Conservation (phyloP, 2,888 invertebrate species). For the Caenorhabditis uteleia region DNA sequence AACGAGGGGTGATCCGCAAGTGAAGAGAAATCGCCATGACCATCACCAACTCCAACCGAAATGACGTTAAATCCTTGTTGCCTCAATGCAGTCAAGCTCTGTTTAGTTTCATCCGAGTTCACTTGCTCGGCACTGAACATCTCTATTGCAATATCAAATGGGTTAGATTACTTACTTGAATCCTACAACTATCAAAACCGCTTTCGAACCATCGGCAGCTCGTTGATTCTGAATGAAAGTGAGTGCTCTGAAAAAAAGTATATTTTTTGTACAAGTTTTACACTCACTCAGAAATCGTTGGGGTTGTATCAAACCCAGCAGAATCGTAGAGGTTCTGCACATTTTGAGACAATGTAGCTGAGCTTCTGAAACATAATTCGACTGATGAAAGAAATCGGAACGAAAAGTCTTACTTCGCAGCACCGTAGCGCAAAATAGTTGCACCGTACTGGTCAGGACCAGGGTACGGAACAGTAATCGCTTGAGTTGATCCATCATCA, state of each 20-base stretch:
- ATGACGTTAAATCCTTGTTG: slow-evolving; percentile 9
- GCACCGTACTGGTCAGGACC: slow-evolving; percentile 2
- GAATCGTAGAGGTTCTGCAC: background rate
- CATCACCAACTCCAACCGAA: slow-evolving; percentile 6
- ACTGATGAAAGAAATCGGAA: background rate
- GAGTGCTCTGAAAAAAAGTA: slow-evolving; percentile 13
- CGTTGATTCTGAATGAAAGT: background rate
- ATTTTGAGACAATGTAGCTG: slow-evolving; percentile 6
- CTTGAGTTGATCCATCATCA: slow-evolving; percentile 4
- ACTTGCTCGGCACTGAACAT: background rate
- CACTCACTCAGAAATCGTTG: slow-evolving; percentile 11
- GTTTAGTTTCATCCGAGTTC: background rate
- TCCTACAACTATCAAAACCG: no score
- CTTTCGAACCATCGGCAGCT: background rate
- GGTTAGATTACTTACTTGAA: no score
- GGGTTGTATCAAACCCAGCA: background rate
- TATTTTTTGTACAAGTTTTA: background rate
- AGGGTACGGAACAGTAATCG: slow-evolving; percentile 15
- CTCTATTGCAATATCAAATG: background rate
- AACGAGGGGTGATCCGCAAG: slow-evolving; percentile 12
- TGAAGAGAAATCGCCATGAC: background rate
- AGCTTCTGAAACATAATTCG: slow-evolving; percentile 3
- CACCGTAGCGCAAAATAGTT: background rate
- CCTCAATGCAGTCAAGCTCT: slow-evolving; percentile 2
- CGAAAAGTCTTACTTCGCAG: slow-evolving; percentile 4